Evolutionary conservation across 2,113 vertebrate species (phyloP).

Genomic region (Tachuris rubrigastra): DNA sequence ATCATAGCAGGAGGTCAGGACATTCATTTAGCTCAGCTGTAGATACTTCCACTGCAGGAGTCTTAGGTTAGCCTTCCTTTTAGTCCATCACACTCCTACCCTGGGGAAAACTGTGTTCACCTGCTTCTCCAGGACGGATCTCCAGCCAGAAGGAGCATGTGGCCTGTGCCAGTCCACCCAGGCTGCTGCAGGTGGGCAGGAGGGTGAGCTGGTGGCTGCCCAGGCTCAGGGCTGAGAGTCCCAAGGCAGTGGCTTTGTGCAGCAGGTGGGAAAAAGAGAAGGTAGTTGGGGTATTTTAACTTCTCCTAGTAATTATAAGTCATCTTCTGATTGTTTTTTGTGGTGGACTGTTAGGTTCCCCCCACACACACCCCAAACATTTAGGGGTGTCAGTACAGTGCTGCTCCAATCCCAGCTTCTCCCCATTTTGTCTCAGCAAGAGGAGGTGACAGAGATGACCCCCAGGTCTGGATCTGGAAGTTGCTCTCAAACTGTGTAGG

Average conservation of each 20-base stretch:
- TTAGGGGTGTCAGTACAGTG: fast-evolving
- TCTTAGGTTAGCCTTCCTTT: background rate
- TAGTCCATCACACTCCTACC: background rate
- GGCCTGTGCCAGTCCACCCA: background rate
- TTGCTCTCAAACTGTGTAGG: background rate
- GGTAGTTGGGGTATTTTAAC: background rate
- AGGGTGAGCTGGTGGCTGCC: background rate
- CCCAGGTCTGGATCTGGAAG: background rate
- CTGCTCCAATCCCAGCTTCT: background rate
- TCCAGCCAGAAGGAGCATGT: background rate
- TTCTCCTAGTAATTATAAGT: background rate
- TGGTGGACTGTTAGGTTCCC: background rate
- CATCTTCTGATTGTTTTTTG: background rate
- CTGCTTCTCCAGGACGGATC: background rate
- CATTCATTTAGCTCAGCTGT: background rate
- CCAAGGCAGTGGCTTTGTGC: background rate
- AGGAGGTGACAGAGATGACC: background rate
- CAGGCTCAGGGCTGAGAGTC: background rate
- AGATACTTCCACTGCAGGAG: background rate
- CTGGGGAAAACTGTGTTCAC: background rate
- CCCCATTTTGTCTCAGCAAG: background rate
- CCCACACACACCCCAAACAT: fast-evolving
- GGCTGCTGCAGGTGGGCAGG: background rate
- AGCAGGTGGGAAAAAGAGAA: background rate
- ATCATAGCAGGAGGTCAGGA: background rate